Evolutionary conservation across 1,140 invertebrate genomes (phyloP).

Genomic region (Bombus confusus): DNA sequence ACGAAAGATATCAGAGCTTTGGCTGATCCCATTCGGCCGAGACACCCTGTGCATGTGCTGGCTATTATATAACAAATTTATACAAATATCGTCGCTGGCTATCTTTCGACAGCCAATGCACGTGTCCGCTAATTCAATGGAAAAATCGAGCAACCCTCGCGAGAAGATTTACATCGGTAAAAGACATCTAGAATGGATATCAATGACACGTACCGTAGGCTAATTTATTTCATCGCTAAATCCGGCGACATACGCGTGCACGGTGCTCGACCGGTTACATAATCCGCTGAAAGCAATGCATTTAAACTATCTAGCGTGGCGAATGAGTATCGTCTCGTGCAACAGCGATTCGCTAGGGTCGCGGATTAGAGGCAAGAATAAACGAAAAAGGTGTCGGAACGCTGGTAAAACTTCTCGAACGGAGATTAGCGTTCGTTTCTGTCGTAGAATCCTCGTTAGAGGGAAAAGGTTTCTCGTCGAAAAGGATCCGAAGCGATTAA

Average conservation of each 20-base stretch:
- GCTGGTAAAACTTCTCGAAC: too few species aligned
- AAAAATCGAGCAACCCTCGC: too few species aligned
- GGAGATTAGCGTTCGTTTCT: too few species aligned
- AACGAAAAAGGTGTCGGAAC: too few species aligned
- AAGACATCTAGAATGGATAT: neutral
- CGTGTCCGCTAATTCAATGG: neutral
- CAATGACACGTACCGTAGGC: neutral
- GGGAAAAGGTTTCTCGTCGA: too few species aligned
- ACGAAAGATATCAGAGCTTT: too few species aligned
- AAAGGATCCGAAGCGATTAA: too few species aligned
- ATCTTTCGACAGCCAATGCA: neutral
- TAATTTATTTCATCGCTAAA: neutral
- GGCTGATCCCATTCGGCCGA: too few species aligned
- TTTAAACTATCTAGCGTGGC: neutral
- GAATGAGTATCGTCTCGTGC: neutral
- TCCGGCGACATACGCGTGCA: neutral
- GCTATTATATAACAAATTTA: neutral
- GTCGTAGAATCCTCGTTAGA: too few species aligned
- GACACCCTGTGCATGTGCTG: too few species aligned
- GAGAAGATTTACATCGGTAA: conserved; percentile 6
- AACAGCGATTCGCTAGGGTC: too few species aligned
- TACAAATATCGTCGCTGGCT: neutral
- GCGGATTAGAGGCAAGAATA: too few species aligned
- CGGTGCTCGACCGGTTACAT: neutral
- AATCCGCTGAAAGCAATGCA: neutral